Conservation (phyloP, 1,140 invertebrate species). For the Meteorus sp. region DNA sequence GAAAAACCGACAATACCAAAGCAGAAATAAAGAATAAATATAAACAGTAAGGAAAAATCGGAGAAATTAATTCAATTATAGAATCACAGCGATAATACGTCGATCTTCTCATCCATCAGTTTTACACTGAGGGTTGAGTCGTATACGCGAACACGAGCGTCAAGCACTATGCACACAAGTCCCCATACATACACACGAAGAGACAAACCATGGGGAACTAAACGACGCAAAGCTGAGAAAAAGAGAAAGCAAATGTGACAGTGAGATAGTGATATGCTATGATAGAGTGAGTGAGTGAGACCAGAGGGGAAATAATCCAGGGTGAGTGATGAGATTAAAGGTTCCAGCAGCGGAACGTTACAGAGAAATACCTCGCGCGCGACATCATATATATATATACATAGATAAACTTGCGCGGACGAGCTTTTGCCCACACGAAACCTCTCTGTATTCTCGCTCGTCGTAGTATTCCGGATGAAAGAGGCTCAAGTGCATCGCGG, state of each 20-base stretch:
- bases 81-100: slow-evolving; percentile 14
- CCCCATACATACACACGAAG: too few relatives aligned
- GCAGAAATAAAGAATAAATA: slow-evolving; percentile 28
- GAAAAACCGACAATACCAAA: neutral
- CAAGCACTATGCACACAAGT: too few relatives aligned
- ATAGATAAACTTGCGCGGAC: too few relatives aligned
- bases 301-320: slow-evolving; percentile 46
- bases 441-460: slow-evolving; percentile 17
- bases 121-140: slow-evolving; percentile 11
- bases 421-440: too few relatives aligned
- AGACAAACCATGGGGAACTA: neutral
- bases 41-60: too few relatives aligned
- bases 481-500: slow-evolving; percentile 57
- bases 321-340: slow-evolving; percentile 59
- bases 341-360: slow-evolving; percentile 44
- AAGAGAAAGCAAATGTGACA: slow-evolving; percentile 7
- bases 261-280: too few relatives aligned
- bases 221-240: neutral
- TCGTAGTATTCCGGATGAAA: slow-evolving; percentile 52
- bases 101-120: slow-evolving; percentile 20
- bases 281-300: neutral
- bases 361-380: too few relatives aligned
- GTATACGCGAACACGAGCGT: slow-evolving; percentile 2
- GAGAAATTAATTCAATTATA: slow-evolving; percentile 18
- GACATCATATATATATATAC: too few relatives aligned